Evolutionary conservation across 1,140 invertebrate genomes (phyloP), one percentile per base, ranked within the genome.

Genomic region (Calliopsis andreniformis): DNA sequence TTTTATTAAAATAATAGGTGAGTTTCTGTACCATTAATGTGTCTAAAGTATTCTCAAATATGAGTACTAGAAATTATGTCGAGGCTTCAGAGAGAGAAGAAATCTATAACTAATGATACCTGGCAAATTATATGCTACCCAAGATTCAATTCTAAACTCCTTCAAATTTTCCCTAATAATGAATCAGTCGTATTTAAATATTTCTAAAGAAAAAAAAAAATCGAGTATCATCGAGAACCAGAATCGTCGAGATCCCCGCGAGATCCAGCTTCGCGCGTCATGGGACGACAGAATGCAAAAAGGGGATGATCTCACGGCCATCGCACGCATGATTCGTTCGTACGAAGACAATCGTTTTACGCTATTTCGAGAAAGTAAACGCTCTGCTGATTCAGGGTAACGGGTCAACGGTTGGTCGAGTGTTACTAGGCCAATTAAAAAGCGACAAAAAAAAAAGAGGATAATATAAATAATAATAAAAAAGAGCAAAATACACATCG

Each of bases 271-370:
- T 58, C 30, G 20, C 67, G 42, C 8, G 55, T 59, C 25, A 59
- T 35, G 4, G 47, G n/a, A n/a, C n/a, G n/a, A n/a, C n/a, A 53
- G 35, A 28, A 5, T n/a, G 49, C 28, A 35, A 51, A 7, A 12
- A 18, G 23, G 18, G 12, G 3, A 35, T 23, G 70, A 62, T 64
- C 35, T 23, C 59, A 8, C 28, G 25, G 47, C 59, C 32, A 7
- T 53, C 23, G 28, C 23, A 42, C 68, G 35, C 35, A 53, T 53
- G 42, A 43, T 73, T 73, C 39, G 62, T 64, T 72, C 67, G 72
- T 58, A 68, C 55, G 64, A 67, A 71, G 82, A 87, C 84, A 84
- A 86, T 87, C 84, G 78, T 87, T 82, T 82, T 81, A 83, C 64
- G 77, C 61, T 67, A 77, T 72, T 83, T 78, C 78, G 35, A 72